Percentiles rank a stretch among this genome's conserved stretches.
Evolutionary conservation across 2,888 invertebrate genomes (phyloP).

Genomic region (Noctua janthe): DNA sequence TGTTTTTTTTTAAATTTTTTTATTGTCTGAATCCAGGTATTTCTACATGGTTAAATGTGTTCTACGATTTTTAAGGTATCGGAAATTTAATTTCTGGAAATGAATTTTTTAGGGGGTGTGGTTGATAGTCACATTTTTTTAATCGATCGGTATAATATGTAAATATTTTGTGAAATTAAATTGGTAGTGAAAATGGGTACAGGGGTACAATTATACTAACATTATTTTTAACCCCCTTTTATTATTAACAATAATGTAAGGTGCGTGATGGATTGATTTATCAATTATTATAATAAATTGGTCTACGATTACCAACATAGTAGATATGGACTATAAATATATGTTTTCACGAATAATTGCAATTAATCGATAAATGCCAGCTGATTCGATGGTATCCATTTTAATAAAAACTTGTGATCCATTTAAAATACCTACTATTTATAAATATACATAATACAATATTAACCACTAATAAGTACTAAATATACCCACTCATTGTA

Average conservation of each 20-base stretch:
- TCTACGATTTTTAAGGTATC: not conserved
- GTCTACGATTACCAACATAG: not conserved
- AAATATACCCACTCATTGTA: not conserved
- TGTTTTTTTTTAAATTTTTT: not conserved
- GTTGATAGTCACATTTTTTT: constrained; percentile 9
- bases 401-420: not conserved
- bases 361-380: constrained; percentile 4
- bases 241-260: not conserved
- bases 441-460: too few species aligned
- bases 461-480: not conserved
- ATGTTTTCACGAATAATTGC: not conserved
- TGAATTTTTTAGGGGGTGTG: constrained; percentile 32
- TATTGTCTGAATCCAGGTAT: too few species aligned
- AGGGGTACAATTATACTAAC: not conserved
- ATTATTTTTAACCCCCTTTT: not conserved
- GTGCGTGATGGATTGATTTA: not conserved
- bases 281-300: not conserved
- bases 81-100: not conserved
- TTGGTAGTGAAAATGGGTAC: not conserved
- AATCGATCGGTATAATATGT: constrained; percentile 20
- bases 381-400: not conserved
- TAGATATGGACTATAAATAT: too few species aligned
- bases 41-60: not conserved
- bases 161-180: not conserved
- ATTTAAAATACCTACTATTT: not conserved